Base-by-base conservation (phyloP, 2,888 invertebrate genomes). In the Ommatoiulus sabulosus region DNA sequence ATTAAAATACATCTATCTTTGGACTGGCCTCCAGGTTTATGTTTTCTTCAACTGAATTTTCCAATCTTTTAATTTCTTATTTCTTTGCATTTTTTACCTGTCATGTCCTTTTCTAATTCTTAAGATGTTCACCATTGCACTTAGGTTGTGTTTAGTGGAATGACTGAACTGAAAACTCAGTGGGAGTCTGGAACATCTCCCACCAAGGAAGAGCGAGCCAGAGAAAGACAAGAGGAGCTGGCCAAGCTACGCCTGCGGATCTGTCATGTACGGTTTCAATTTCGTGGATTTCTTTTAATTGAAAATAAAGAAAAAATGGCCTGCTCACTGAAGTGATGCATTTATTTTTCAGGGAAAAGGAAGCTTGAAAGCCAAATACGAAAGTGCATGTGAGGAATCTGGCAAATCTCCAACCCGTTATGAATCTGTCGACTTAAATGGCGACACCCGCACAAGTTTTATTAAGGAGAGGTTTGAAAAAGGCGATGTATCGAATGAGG, bases 301-400 rank as follows among this genome's bases (percentile, higher is more conserved):
- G 15, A 15, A 15, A 15, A 4, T 20, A 43, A 12, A 35, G 17
- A 5, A 10, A 4, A 12, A 44, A 46, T 44, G 6, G 44, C 8
- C 35, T 15, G 44, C 8, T 87, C 52, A 52, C 52, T 20, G 87
- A 87, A 6, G 48, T 24, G 3, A 35, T 72, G 43, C 17, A 87
- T 88, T 89, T 4, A 91, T 91, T 87, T 93, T 93, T 20, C 93
- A 96, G 96, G 97, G 97, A 15, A 97, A 97, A 93, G 97, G 95
- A 0, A 97, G 97, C 92, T 96, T 97, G 93, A 97, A 97, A 92
- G 97, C 97, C 92, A 95, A 97, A 94, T 97, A 97, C 92, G 97
- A 97, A 92, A 97, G 97, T 91, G 97, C 97, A 0, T 96, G 97
- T 35, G 91, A 91, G 89, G 90, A 90, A 44, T 90, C 90, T 20